phyloP scores from a whole-genome alignment of 2,888 invertebrate genomes.

The Acleris cristana region DNA sequence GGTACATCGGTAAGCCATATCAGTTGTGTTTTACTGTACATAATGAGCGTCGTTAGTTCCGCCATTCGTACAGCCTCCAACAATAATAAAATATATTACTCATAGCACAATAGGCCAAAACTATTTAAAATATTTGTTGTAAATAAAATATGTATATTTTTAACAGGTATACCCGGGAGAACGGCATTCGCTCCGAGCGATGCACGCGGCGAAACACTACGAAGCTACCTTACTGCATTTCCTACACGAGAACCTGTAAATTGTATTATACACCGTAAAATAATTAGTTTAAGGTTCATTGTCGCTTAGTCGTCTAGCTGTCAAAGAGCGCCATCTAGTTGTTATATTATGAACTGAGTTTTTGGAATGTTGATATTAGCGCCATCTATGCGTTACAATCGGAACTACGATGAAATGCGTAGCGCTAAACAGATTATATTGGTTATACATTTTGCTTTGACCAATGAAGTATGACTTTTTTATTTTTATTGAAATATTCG shows the following conservation, averaged over 20 bases:
- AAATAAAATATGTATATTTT: too few species aligned
- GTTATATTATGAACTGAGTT: not conserved
- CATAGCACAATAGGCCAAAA: too few species aligned
- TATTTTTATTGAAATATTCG: too few species aligned
- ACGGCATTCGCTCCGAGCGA: slow-evolving; percentile 96
- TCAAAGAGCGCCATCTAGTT: slow-evolving; percentile 6
- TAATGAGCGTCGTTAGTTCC: too few species aligned
- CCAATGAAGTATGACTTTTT: too few species aligned
- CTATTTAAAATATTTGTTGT: too few species aligned
- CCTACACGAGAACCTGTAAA: slow-evolving; percentile 86
- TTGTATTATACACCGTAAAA: slow-evolving; percentile 31
- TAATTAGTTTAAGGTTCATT: slow-evolving; percentile 24
- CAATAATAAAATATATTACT: too few species aligned
- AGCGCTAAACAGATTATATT: not conserved
- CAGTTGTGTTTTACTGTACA: too few species aligned
- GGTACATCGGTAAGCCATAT: too few species aligned
- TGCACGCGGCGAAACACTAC: slow-evolving; percentile 98
- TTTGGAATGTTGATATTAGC: not conserved
- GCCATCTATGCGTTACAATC: not conserved
- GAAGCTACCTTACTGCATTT: slow-evolving; percentile 97
- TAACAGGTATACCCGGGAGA: slow-evolving; percentile 97
- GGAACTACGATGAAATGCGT: not conserved
- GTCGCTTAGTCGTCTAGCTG: slow-evolving; percentile 17
- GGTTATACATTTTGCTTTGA: not conserved
- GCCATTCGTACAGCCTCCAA: too few species aligned